These are phyloP conservation scores for Pelobates fuscus DNA, from an alignment of 2,113 vertebrate species.

Conservation along the genomic window DNA sequence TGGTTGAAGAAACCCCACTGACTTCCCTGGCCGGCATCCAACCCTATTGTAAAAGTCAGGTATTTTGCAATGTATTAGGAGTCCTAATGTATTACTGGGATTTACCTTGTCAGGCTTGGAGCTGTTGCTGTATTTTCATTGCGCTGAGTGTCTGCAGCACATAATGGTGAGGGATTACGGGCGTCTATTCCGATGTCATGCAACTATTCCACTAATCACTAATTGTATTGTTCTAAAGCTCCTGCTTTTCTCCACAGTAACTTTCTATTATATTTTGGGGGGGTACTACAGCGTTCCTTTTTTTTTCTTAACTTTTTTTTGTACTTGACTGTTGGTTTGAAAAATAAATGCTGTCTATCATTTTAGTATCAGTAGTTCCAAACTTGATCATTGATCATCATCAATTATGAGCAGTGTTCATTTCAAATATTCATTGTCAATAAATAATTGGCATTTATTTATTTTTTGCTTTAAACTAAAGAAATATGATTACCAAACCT, in stretches of 20 bases:
- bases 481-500: no score
- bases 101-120: constrained; percentile 65
- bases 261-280: constrained; percentile 55
- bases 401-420: no score
- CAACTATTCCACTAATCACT: constrained; percentile 62
- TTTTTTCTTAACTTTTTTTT: constrained; percentile 21
- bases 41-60: constrained; percentile 40
- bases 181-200: constrained; percentile 62
- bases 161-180: constrained; percentile 61
- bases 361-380: constrained; percentile 56
- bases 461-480: no score
- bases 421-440: no score
- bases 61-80: constrained; percentile 44
- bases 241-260: constrained; percentile 61
- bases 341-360: constrained; percentile 51
- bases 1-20: constrained; percentile 30
- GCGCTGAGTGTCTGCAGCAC: constrained; percentile 58
- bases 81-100: constrained; percentile 57
- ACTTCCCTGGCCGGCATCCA: constrained; percentile 34
- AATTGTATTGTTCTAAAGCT: constrained; percentile 64
- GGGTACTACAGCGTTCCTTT: constrained; percentile 46
- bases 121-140: constrained; percentile 61
- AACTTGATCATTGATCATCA: no score
- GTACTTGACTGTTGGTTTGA: constrained; percentile 51
- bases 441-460: no score